Evolutionary conservation across 1,140 invertebrate genomes (phyloP).

Genomic region (Drosophila setifemur): DNA sequence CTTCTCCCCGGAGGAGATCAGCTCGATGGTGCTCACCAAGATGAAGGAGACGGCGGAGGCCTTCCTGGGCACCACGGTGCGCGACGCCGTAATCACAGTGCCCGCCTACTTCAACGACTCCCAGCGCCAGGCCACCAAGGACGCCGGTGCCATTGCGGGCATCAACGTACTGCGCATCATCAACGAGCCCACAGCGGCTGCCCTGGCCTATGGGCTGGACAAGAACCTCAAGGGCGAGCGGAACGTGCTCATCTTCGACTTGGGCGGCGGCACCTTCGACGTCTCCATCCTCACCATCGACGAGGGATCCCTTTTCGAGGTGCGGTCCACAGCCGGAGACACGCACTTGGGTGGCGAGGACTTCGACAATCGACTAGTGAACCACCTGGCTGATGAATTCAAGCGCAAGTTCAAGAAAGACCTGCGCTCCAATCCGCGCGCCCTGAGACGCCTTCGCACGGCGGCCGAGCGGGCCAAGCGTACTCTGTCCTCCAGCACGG

Average conservation of each 20-base stretch:
- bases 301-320: slow-evolving; percentile 91
- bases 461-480: slow-evolving; percentile 88
- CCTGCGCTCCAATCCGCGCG: slow-evolving; percentile 88
- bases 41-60: slow-evolving; percentile 93
- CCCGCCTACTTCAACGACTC: slow-evolving; percentile 87
- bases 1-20: slow-evolving; percentile 90
- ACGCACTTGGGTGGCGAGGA: slow-evolving; percentile 91
- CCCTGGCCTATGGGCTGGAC: slow-evolving; percentile 89
- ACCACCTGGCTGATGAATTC: slow-evolving; percentile 88
- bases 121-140: slow-evolving; percentile 87
- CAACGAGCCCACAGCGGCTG: slow-evolving; percentile 89
- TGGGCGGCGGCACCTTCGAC: slow-evolving; percentile 91
- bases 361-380: slow-evolving; percentile 92
- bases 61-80: slow-evolving; percentile 87
- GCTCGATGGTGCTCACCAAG: slow-evolving; percentile 89
- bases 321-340: slow-evolving; percentile 89
- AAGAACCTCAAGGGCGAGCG: slow-evolving; percentile 89
- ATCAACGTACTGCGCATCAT: slow-evolving; percentile 88
- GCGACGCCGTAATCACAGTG: slow-evolving; percentile 85
- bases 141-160: slow-evolving; percentile 87
- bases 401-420: slow-evolving; percentile 92
- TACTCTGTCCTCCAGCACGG: slow-evolving; percentile 86
- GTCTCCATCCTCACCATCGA: slow-evolving; percentile 93
- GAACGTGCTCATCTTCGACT: slow-evolving; percentile 88
- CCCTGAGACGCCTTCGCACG: slow-evolving; percentile 89